A percentile compares a stretch with the other conserved stretches of the same genome.
These are phyloP conservation scores for Paelopatides confundens DNA, from an alignment of 53 echinoderm and acorn worm species.

Conservation along the genomic window DNA sequence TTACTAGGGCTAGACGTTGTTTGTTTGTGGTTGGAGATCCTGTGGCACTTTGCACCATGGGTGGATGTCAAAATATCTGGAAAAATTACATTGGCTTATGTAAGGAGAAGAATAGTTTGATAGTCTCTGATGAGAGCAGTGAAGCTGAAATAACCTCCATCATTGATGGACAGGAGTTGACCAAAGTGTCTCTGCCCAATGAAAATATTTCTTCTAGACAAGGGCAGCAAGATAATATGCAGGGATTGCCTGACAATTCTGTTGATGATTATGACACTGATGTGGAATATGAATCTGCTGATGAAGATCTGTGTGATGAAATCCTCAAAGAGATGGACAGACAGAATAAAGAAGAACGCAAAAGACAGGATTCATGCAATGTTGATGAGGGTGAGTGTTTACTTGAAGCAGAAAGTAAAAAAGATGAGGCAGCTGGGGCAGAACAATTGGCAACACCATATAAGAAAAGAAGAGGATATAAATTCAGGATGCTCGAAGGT, in stretches of 20 bases:
- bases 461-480: background rate
- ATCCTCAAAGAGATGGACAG: background rate
- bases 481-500: background rate
- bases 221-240: too few species aligned
- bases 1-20: background rate
- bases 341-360: background rate
- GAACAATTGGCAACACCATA: background rate
- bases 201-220: background rate
- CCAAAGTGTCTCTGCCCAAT: background rate
- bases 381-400: background rate
- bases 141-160: background rate
- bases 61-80: constrained; percentile 11
- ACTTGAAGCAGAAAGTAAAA: too few species aligned
- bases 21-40: constrained; percentile 1
- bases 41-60: background rate
- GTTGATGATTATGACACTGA: background rate
- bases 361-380: background rate
- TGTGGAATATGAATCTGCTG: background rate
- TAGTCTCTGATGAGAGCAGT: background rate
- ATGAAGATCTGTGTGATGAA: background rate
- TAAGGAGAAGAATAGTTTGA: background rate
- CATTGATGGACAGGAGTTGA: too few species aligned
- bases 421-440: background rate
- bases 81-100: background rate
- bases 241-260: accelerated